Percentiles rank a stretch among this genome's conserved stretches.
Conservation (phyloP, 2,888 invertebrate species). For the Listrodromus nycthemerus region DNA sequence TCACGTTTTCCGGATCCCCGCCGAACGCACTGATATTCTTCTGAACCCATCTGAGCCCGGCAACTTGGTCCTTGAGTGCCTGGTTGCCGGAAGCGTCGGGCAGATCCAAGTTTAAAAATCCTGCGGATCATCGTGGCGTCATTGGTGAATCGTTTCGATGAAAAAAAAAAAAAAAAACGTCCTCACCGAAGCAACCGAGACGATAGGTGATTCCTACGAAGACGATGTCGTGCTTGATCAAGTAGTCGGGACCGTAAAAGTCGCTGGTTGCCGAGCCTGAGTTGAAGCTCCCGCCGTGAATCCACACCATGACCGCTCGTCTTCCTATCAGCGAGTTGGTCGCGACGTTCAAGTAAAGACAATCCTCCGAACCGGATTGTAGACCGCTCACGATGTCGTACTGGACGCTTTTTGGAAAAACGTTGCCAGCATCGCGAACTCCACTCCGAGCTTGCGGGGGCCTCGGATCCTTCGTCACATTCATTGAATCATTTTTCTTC, state of each 20-base stretch:
- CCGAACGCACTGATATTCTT: conserved; percentile 77
- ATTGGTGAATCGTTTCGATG: neutral
- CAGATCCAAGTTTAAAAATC: conserved; percentile 70
- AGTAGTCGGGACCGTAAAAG: conserved; percentile 70
- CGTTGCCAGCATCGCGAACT: conserved; percentile 63
- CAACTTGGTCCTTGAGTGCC: conserved; percentile 77
- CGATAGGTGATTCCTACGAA: conserved; percentile 71
- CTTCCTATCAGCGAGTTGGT: conserved; percentile 65
- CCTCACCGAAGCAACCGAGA: conserved; percentile 70
- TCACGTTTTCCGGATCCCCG: conserved; percentile 77
- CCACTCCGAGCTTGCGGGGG: conserved; percentile 69
- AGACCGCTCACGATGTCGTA: neutral
- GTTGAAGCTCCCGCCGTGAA: conserved; percentile 73
- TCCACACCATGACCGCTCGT: conserved; percentile 73
- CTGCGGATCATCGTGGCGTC: conserved; percentile 6
- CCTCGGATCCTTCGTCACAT: conserved; percentile 67
- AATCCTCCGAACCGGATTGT: conserved; percentile 69
- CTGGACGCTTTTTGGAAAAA: conserved; percentile 4
- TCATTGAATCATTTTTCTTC: conserved; percentile 75
- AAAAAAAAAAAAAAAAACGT: too few species aligned
- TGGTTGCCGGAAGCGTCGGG: conserved; percentile 77
- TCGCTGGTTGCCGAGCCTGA: conserved; percentile 59
- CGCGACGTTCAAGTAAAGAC: conserved; percentile 72
- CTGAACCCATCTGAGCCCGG: conserved; percentile 76
- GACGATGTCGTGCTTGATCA: conserved; percentile 71